Conservation (phyloP, 1,140 invertebrate genomes). For the Neodiprion fabricii region DNA sequence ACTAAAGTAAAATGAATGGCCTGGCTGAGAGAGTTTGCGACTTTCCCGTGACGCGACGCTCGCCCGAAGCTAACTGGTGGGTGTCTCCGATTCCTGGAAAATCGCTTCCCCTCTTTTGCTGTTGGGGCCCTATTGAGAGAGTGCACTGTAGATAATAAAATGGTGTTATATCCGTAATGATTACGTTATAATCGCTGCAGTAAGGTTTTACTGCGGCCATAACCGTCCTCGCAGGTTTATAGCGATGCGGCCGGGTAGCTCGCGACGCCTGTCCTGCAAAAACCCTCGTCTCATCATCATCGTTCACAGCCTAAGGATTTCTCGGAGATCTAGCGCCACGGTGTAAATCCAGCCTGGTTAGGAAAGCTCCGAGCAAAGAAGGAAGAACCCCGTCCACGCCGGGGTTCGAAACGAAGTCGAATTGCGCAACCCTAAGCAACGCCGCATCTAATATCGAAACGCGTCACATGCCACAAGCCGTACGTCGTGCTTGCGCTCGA, state of each 20-base stretch:
- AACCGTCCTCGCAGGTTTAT: conserved; percentile 41
- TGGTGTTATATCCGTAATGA: conserved; percentile 43
- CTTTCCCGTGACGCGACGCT: too few relatives aligned
- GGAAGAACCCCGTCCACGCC: conserved; percentile 10
- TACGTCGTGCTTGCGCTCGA: too few relatives aligned
- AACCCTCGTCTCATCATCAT: conserved; percentile 14
- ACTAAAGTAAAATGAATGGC: too few relatives aligned
- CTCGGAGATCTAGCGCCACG: conserved; percentile 12
- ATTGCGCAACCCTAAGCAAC: neutral
- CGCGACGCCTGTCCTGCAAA: conserved; percentile 6
- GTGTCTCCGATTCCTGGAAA: too few relatives aligned
- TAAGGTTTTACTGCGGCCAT: conserved; percentile 51
- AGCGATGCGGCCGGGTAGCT: conserved; percentile 22
- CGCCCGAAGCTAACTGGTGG: too few relatives aligned
- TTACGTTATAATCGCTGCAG: conserved; percentile 48
- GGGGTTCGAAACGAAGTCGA: conserved; percentile 2
- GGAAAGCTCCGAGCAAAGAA: neutral
- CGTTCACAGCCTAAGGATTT: conserved; percentile 22
- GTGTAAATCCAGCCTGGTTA: conserved; percentile 31
- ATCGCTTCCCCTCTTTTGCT: too few relatives aligned
- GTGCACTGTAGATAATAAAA: conserved; percentile 10
- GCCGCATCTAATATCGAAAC: neutral
- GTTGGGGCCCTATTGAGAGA: too few relatives aligned
- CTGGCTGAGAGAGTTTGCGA: too few relatives aligned
- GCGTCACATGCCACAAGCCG: neutral